A percentile compares a stretch with the other conserved stretches of the same genome.
Evolutionary conservation across 2,888 invertebrate species (phyloP).

Genomic region (Rhagium mordax): DNA sequence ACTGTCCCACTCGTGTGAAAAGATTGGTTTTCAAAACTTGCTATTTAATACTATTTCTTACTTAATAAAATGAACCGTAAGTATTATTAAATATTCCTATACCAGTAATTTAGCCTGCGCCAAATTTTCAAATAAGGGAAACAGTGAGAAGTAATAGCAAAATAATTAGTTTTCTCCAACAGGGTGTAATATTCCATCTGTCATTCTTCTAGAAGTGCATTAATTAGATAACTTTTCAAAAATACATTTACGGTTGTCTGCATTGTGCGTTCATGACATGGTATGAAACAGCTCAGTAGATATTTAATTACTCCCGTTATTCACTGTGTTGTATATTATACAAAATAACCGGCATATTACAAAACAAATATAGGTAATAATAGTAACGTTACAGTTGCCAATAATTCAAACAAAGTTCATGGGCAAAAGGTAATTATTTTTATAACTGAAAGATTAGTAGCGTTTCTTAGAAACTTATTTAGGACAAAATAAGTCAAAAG

Average conservation of each 20-base stretch:
- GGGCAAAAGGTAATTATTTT: no score
- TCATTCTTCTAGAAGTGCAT: neutral
- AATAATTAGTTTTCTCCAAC: neutral
- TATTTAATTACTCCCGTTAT: neutral
- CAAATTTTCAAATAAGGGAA: neutral
- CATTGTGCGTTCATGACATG: neutral
- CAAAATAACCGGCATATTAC: neutral
- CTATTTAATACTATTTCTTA: no score
- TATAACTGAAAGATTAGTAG: no score
- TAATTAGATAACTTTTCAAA: slow-evolving; percentile 1
- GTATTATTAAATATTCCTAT: no score
- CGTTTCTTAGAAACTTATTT: no score
- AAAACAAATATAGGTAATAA: no score
- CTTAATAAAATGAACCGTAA: no score
- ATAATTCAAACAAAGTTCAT: no score
- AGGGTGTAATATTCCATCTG: neutral
- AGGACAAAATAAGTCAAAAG: no score
- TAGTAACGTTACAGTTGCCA: no score
- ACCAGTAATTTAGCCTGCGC: neutral
- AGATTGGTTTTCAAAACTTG: no score
- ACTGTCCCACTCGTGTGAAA: no score
- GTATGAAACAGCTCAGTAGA: neutral
- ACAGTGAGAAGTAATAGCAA: neutral
- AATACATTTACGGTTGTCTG: slow-evolving; percentile 3
- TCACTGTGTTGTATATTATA: neutral